These are phyloP conservation scores for Pseudomugil tenellus DNA, from an alignment of 2,797 vertebrate species.

Conservation along the genomic window DNA sequence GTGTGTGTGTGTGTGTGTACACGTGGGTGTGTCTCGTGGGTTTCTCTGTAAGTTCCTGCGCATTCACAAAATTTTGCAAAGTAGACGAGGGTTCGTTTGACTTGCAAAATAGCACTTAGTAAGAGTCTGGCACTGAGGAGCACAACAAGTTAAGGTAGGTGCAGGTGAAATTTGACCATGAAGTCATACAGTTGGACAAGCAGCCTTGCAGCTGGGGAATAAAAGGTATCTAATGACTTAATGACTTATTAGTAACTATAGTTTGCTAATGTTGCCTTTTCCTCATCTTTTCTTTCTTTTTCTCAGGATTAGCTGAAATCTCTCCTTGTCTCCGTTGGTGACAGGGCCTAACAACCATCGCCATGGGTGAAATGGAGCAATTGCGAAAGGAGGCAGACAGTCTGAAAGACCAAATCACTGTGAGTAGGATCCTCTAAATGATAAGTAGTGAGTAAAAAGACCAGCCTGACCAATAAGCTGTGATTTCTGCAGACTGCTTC, in stretches of 20 bases:
- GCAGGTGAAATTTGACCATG: constrained; percentile 29
- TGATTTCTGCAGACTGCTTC: background rate
- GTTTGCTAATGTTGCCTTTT: constrained; percentile 16
- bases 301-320: constrained; percentile 66
- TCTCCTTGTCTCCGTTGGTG: constrained; percentile 64
- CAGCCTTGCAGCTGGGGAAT: background rate
- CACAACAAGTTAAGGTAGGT: constrained; percentile 35
- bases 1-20: constrained; percentile 13
- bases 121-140: constrained; percentile 39
- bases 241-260: background rate
- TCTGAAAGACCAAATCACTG: constrained; percentile 96
- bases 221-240: background rate
- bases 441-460: constrained; percentile 1
- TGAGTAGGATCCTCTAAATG: constrained; percentile 81
- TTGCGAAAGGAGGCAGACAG: constrained; percentile 93
- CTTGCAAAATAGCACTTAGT: constrained; percentile 82
- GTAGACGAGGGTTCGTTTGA: constrained; percentile 79
- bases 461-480: background rate
- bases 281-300: background rate
- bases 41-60: constrained; percentile 46
- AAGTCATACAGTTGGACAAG: background rate
- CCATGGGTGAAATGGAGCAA: constrained; percentile 96
- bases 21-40: constrained; percentile 44
- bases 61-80: constrained; percentile 82
- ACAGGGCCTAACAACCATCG: constrained; percentile 66